Conservation (phyloP, 2,113 vertebrate genomes). For the Ptilorrhoa leucosticta region DNA sequence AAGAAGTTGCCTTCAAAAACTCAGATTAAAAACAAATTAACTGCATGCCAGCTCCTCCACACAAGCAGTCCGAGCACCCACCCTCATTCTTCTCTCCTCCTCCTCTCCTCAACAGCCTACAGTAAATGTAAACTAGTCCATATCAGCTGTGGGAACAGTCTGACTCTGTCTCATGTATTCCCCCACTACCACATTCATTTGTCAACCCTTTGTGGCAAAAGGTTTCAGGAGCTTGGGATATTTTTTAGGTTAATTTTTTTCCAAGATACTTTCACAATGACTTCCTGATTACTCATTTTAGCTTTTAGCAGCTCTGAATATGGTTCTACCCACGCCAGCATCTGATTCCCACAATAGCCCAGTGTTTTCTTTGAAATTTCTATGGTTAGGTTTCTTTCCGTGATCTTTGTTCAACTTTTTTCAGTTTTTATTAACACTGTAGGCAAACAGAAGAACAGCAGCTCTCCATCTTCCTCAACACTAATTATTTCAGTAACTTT, state of each 20-base stretch:
- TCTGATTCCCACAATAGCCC: not conserved
- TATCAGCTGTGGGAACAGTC: not conserved
- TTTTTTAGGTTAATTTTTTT: not conserved
- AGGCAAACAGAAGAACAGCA: not conserved
- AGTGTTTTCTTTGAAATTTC: not conserved
- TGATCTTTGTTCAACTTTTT: not conserved
- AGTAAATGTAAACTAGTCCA: not conserved
- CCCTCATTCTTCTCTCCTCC: not conserved
- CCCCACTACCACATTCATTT: fast-evolving
- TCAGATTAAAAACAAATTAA: not conserved
- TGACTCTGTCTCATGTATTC: not conserved
- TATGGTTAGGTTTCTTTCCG: not conserved
- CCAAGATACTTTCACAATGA: not conserved
- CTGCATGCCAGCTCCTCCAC: not conserved
- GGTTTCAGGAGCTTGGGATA: not conserved
- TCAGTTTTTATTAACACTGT: not conserved
- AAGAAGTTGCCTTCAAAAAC: not conserved
- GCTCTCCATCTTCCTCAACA: not conserved
- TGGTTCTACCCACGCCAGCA: not conserved
- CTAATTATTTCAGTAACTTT: not conserved
- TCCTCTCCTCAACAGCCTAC: not conserved
- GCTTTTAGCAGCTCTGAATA: not conserved
- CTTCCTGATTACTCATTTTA: not conserved
- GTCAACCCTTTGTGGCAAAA: not conserved
- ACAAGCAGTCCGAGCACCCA: not conserved